These are phyloP conservation scores for Lypha dubia DNA, from an alignment of 2,888 invertebrate genomes.

Conservation along the genomic window DNA sequence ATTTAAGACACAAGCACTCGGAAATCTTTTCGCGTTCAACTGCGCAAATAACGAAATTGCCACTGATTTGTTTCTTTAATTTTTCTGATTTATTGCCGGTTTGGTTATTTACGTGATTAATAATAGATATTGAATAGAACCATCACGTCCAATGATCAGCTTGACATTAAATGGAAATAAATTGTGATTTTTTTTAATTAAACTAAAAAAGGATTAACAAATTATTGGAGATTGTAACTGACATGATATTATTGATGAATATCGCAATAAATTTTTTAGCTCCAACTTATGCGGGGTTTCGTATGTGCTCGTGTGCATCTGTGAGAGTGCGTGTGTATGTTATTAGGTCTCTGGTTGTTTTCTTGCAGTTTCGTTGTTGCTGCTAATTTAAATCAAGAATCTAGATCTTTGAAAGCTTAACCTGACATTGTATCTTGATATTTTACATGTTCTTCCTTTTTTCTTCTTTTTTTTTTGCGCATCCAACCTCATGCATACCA, in stretches of 20 bases:
- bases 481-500: conserved; percentile 4
- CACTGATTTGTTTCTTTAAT: too few relatives aligned
- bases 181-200: too few relatives aligned
- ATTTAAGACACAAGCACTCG: conserved; percentile 7
- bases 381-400: conserved; percentile 28
- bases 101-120: too few relatives aligned
- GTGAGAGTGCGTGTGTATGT: not conserved
- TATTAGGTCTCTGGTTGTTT: not conserved
- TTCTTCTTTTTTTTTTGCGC: not conserved
- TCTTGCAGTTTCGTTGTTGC: conserved; percentile 38
- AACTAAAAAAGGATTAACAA: not conserved
- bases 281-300: not conserved
- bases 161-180: too few relatives aligned
- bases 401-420: conserved; percentile 12
- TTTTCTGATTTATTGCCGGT: too few relatives aligned
- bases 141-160: too few relatives aligned
- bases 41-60: too few relatives aligned
- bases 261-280: not conserved
- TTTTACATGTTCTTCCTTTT: not conserved
- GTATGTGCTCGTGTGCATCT: not conserved
- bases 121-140: too few relatives aligned
- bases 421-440: not conserved
- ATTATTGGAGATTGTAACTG: not conserved
- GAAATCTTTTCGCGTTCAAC: not conserved
- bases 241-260: not conserved